A percentile compares a stretch with the other conserved stretches of the same genome.
Conservation (phyloP, 1,140 invertebrate genomes). For the Subanguina moxae region DNA sequence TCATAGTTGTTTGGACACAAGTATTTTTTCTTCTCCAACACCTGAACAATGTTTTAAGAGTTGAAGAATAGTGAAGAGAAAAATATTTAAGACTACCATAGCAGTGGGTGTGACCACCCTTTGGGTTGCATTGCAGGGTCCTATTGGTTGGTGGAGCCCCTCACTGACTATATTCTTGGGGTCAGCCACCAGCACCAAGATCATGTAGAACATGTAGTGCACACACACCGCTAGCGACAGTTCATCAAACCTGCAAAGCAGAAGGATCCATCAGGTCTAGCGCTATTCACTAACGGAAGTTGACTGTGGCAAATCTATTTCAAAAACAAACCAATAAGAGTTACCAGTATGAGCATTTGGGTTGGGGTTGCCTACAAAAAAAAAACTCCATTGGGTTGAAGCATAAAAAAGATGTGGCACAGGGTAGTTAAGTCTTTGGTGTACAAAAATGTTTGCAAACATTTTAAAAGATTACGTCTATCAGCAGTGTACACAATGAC, state of each 20-base stretch:
- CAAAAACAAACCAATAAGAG: conserved; percentile 25
- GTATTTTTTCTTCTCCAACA: conserved; percentile 70
- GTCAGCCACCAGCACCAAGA: conserved; percentile 65
- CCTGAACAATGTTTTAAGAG: conserved; percentile 60
- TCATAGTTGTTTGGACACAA: conserved; percentile 71
- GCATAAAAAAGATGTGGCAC: too few relatives aligned
- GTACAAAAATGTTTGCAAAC: too few relatives aligned
- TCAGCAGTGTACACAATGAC: conserved; percentile 50
- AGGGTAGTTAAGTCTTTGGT: too few relatives aligned
- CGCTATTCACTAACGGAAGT: too few relatives aligned
- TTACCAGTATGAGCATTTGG: conserved; percentile 22
- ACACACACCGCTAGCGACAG: conserved; percentile 59
- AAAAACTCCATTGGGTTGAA: too few relatives aligned
- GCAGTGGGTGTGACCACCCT: conserved; percentile 60
- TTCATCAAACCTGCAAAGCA: conserved; percentile 38
- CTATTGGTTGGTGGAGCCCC: conserved; percentile 73
- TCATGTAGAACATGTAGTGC: conserved; percentile 63
- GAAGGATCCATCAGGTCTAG: too few relatives aligned
- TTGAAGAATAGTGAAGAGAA: conserved; percentile 13
- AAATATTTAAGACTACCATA: conserved; percentile 62
- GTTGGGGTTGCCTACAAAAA: conserved; percentile 29
- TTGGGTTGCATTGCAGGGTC: conserved; percentile 68
- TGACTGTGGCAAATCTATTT: too few relatives aligned
- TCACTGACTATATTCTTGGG: conserved; percentile 70
- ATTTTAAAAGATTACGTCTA: conserved; percentile 13